Conservation (phyloP, 2,888 invertebrate species). For the Blastobasis lacticolella region DNA sequence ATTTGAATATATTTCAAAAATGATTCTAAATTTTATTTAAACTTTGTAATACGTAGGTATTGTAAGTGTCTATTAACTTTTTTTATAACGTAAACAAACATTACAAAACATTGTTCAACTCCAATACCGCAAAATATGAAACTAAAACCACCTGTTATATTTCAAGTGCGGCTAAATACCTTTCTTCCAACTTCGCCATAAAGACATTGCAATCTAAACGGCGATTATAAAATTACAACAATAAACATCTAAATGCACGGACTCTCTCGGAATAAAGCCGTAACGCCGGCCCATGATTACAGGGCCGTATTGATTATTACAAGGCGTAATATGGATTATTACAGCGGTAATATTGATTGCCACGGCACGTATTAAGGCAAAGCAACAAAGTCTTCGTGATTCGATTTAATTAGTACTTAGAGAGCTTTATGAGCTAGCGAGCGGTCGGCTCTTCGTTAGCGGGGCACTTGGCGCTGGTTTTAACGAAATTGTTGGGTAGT, state of each 20-base stretch:
- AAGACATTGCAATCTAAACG: neutral
- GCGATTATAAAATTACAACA: constrained; percentile 32
- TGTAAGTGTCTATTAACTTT: no score
- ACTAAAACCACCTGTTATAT: no score
- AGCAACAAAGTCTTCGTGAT: constrained; percentile 33
- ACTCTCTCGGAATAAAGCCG: constrained; percentile 35
- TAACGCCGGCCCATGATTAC: constrained; percentile 32
- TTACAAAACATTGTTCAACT: no score
- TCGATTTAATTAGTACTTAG: constrained; percentile 9
- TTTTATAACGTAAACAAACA: no score
- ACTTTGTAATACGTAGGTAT: no score
- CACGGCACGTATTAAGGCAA: constrained; percentile 23
- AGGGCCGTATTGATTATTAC: constrained; percentile 20
- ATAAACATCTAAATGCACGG: constrained; percentile 34
- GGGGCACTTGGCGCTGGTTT: no score
- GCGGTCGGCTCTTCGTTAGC: no score
- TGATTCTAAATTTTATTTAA: no score
- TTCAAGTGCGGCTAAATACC: neutral
- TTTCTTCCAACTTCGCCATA: neutral
- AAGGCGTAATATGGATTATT: constrained; percentile 33
- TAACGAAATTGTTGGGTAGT: no score
- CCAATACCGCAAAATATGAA: no score
- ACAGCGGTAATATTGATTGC: constrained; percentile 28
- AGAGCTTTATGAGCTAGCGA: no score
- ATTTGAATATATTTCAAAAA: no score